A percentile compares a stretch with the other conserved stretches of the same genome.
phyloP scores from a whole-genome alignment of 2,797 vertebrate genomes.

The Myotis daubentonii region DNA sequence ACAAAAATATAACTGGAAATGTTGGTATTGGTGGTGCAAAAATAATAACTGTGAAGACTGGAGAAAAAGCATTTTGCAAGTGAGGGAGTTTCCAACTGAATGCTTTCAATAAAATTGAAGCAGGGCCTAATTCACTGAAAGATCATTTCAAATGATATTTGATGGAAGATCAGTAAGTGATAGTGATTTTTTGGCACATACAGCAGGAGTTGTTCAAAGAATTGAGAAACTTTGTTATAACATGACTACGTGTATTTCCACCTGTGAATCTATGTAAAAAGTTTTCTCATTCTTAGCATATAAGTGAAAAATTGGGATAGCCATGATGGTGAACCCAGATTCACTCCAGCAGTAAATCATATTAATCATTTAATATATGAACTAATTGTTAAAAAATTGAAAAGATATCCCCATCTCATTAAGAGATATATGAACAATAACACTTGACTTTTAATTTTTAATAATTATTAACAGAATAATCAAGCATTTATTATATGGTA shows the following conservation, averaged over 20 bases:
- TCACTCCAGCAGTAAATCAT: not conserved
- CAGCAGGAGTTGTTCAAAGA: conserved; percentile 39
- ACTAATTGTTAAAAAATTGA: not conserved
- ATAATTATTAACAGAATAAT: conserved; percentile 9
- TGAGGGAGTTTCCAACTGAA: conserved; percentile 1
- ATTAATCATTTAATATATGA: not conserved
- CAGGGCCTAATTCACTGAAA: not conserved
- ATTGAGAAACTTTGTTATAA: not conserved
- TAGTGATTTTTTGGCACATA: not conserved
- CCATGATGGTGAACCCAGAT: not conserved
- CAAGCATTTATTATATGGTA: not conserved
- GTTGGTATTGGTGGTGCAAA: not conserved
- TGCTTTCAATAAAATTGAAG: conserved; percentile 9
- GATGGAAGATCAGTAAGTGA: conserved; percentile 22
- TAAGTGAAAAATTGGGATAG: conserved; percentile 10
- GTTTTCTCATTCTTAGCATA: not conserved
- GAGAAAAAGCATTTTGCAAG: conserved; percentile 17
- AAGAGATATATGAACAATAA: not conserved
- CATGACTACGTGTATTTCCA: not conserved
- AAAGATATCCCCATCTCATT: not conserved
- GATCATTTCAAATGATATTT: not conserved
- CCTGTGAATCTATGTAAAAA: not conserved
- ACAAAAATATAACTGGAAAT: not conserved
- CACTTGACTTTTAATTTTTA: conserved; percentile 24
- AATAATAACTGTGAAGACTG: not conserved